Evolutionary conservation across 2,888 invertebrate genomes (phyloP), one percentile per base, ranked within the genome.

Genomic region (Metacarcinus magister): DNA sequence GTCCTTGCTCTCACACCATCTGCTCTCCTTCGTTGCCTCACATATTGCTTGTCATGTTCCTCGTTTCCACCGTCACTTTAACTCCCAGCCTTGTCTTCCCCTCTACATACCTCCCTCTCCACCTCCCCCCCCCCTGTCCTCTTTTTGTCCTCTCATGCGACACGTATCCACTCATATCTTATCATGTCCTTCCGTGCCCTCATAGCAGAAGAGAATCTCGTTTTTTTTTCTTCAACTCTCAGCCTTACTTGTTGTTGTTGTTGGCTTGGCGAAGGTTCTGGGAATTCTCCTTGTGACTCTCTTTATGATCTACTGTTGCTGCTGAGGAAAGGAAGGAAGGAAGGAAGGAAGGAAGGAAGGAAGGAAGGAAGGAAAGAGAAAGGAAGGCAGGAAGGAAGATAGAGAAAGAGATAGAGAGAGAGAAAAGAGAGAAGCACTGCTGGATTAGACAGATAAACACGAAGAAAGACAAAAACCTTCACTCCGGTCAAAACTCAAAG

Each of bases 391-490:
- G 10, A 10, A 46, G 46, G 10, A 10, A 54, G 54, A 54, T 2
- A 54, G 54, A 54, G 16, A 54, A 13, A 54, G 16, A 54, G 54
- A 54, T 0, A 54, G 16, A 54, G 16, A 54, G 16, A 54, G 16
- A 54, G 10, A 16, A 13, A 13, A 54, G 54, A 54, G 54, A 54
- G 54, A 2, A 2, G 7, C 7, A 75, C 3, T n/a, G 75, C 23
- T 23, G n/a, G 75, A 75, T 75, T 28, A 75, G 5, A 75, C 75
- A 75, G 75, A 75, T 75, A 75, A 75, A 75, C 75, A 75, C 75
- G 28, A n/a, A 75, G n/a, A 75, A 75, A 75, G 75, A 75, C 75
- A 75, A 75, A 75, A 23, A 28, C 75, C 75, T 28, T 75, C n/a
- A 23, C 7, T n/a, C 75, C 1, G 75, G 54, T 54, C 54, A 54